Conservation (phyloP, 2,888 invertebrate species). For the Aquatica leii region DNA sequence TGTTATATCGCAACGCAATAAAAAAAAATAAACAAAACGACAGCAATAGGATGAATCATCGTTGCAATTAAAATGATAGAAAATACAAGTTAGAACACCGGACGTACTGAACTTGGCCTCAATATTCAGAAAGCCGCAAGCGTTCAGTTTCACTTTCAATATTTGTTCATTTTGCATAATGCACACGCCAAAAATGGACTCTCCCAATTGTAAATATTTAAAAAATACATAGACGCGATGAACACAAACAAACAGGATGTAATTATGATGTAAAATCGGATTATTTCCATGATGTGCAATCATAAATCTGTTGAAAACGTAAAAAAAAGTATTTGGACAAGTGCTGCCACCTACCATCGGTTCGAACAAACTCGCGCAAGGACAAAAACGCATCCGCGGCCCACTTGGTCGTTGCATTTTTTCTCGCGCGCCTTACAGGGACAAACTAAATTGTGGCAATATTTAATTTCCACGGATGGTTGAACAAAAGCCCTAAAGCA, state of each 20-base stretch:
- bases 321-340: too few relatives aligned
- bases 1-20: background rate
- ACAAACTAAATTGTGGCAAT: background rate
- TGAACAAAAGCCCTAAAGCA: constrained; percentile 10
- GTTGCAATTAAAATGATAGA: constrained; percentile 28
- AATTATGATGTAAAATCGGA: too few relatives aligned
- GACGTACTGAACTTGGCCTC: constrained; percentile 58
- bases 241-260: too few relatives aligned
- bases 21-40: constrained; percentile 16
- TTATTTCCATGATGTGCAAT: too few relatives aligned
- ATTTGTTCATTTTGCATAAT: constrained; percentile 56
- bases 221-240: too few relatives aligned
- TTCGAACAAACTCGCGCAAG: too few relatives aligned
- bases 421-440: too few relatives aligned
- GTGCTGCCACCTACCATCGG: too few relatives aligned
- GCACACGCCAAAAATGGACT: constrained; percentile 30
- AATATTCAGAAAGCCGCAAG: constrained; percentile 46
- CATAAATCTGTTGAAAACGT: too few relatives aligned
- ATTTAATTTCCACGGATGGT: constrained; percentile 1
- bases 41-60: constrained; percentile 32
- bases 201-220: background rate
- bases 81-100: constrained; percentile 31
- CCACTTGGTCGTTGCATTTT: too few relatives aligned
- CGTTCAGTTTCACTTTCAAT: constrained; percentile 56
- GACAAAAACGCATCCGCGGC: too few relatives aligned